Conservation (phyloP, 1,140 invertebrate species). For the Drosophila carrolli region DNA sequence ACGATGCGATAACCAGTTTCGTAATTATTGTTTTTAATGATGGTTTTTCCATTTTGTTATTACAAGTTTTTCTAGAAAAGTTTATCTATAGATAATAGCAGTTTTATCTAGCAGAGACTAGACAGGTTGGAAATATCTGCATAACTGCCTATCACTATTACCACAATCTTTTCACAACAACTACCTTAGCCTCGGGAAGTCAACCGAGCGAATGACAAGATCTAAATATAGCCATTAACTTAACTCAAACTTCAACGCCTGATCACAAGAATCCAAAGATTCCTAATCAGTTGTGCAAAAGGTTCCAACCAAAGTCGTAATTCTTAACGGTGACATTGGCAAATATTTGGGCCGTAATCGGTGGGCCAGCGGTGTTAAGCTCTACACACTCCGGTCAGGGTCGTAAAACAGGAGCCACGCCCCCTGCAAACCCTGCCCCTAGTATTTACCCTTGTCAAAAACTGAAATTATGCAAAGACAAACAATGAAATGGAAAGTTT, state of each 20-base stretch:
- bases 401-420: slow-evolving; percentile 22
- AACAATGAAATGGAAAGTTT: slow-evolving; percentile 52
- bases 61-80: background rate
- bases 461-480: slow-evolving; percentile 10
- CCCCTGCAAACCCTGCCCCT: background rate
- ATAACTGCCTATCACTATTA: slow-evolving; percentile 11
- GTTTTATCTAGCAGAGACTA: slow-evolving; percentile 1
- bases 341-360: slow-evolving; percentile 37
- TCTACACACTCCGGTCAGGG: slow-evolving; percentile 9
- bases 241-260: background rate
- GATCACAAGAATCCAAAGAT: background rate
- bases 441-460: slow-evolving; percentile 16
- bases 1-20: no score
- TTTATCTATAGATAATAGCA: background rate
- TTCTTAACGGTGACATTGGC: slow-evolving; percentile 34
- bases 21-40: no score
- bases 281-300: background rate
- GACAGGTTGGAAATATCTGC: background rate
- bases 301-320: slow-evolving; percentile 5
- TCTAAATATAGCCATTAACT: slow-evolving; percentile 14
- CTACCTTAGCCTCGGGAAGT: background rate
- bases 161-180: background rate
- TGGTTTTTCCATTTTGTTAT: no score
- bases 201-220: background rate
- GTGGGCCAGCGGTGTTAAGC: slow-evolving; percentile 36